phyloP scores from a whole-genome alignment of 1,140 invertebrate species.

The Stegodyphus mimosarum region DNA sequence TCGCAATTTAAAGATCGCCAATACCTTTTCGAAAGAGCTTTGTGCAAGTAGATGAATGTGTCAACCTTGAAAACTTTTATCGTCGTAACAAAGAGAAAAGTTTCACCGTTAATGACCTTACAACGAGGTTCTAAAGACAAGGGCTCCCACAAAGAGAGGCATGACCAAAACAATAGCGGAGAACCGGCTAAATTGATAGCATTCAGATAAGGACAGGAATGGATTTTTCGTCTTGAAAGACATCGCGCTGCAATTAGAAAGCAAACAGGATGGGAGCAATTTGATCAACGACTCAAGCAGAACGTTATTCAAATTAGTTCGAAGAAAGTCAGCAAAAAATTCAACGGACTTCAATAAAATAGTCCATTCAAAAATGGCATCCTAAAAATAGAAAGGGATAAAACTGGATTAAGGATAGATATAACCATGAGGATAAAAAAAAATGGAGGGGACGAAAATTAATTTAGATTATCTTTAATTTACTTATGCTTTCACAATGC shows the following conservation, averaged over 20 bases:
- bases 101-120: slow-evolving; percentile 56
- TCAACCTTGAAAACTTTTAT: slow-evolving; percentile 37
- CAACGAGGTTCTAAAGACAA: slow-evolving; percentile 28
- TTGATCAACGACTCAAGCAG: slow-evolving; percentile 15
- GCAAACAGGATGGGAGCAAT: slow-evolving; percentile 52
- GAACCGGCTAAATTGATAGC: background rate
- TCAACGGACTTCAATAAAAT: no score
- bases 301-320: background rate
- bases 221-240: background rate
- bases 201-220: background rate
- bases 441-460: no score
- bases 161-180: slow-evolving; percentile 31
- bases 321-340: background rate
- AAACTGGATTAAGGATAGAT: no score
- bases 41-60: background rate
- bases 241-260: slow-evolving; percentile 28
- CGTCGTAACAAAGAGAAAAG: background rate
- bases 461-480: no score
- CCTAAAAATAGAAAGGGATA: no score
- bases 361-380: no score
- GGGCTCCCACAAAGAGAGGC: slow-evolving; percentile 37
- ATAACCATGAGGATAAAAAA: no score
- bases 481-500: no score
- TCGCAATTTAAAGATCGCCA: background rate
- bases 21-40: background rate